phyloP scores from a whole-genome alignment of 2,113 vertebrate species.

The Lampris incognitus region DNA sequence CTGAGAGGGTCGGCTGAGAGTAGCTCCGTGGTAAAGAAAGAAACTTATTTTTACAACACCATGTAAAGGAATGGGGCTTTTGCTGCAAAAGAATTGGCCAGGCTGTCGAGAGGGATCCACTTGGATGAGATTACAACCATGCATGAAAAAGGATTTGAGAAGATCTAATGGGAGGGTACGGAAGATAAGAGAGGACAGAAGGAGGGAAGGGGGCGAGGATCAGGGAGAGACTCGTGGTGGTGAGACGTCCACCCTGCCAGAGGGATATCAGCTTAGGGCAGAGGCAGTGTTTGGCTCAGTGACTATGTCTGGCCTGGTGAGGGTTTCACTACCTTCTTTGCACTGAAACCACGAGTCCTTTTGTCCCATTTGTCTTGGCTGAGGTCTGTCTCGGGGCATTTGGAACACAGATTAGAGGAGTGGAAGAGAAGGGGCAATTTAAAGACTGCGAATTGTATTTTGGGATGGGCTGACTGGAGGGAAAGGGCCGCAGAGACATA shows the following conservation, averaged over 20 bases:
- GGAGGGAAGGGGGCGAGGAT: slow-evolving; percentile 40
- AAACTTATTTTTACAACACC: not conserved
- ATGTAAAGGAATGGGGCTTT: slow-evolving; percentile 7
- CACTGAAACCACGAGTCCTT: slow-evolving; percentile 24
- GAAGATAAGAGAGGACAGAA: slow-evolving; percentile 9
- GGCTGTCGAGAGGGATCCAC: slow-evolving; percentile 20
- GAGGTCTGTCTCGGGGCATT: slow-evolving; percentile 48
- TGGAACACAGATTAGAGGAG: slow-evolving; percentile 55
- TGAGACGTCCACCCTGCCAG: slow-evolving; percentile 37
- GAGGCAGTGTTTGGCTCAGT: slow-evolving; percentile 47
- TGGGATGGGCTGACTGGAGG: slow-evolving; percentile 33
- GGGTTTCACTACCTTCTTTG: slow-evolving; percentile 42
- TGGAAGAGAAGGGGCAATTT: slow-evolving; percentile 43
- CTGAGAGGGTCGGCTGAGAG: not conserved
- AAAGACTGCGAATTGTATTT: slow-evolving; percentile 56
- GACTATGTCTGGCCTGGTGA: slow-evolving; percentile 51
- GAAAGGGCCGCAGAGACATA: slow-evolving; percentile 43
- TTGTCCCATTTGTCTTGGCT: slow-evolving; percentile 48
- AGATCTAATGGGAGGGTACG: slow-evolving; percentile 37
- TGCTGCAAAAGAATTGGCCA: slow-evolving; percentile 16
- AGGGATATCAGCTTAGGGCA: slow-evolving; percentile 43
- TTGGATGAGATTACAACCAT: slow-evolving; percentile 46
- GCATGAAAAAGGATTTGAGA: slow-evolving; percentile 47
- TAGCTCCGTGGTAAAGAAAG: not conserved
- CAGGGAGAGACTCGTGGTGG: slow-evolving; percentile 32